A percentile compares a stretch with the other conserved stretches of the same genome.
Conservation (phyloP, 2,888 invertebrate genomes). For the Cataglyphis altisquamis region DNA sequence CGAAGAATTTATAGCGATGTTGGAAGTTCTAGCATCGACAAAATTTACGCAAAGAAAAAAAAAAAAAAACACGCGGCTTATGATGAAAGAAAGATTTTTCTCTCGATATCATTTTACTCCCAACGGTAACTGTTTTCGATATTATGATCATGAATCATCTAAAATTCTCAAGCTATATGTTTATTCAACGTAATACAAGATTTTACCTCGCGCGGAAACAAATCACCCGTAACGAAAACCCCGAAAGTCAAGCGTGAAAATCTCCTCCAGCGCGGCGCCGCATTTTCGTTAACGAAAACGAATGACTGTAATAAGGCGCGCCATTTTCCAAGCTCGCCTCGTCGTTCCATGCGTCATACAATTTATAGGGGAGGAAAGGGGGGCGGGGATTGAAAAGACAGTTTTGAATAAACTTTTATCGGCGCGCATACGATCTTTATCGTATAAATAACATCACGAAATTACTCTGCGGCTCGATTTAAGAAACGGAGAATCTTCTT, state of each 20-base stretch:
- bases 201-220: constrained; percentile 39
- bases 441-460: constrained; percentile 2
- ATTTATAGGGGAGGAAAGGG: constrained; percentile 39
- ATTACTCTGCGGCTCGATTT: neutral
- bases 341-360: constrained; percentile 46
- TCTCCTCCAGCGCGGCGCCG: constrained; percentile 41
- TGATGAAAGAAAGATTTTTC: neutral
- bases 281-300: constrained; percentile 56
- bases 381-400: constrained; percentile 10
- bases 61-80: neutral
- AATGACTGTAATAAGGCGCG: constrained; percentile 55
- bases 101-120: neutral
- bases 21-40: neutral
- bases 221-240: constrained; percentile 49
- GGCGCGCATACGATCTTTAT: neutral
- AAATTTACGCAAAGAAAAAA: neutral
- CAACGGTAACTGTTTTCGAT: constrained; percentile 7
- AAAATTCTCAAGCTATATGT: constrained; percentile 26
- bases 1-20: neutral
- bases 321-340: constrained; percentile 43
- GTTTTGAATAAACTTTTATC: constrained; percentile 45
- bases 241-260: constrained; percentile 53
- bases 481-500: neutral
- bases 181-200: constrained; percentile 41
- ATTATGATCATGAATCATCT: constrained; percentile 26